Base-by-base conservation (phyloP, 2,797 vertebrate species). In the Eulemur albifrons region DNA sequence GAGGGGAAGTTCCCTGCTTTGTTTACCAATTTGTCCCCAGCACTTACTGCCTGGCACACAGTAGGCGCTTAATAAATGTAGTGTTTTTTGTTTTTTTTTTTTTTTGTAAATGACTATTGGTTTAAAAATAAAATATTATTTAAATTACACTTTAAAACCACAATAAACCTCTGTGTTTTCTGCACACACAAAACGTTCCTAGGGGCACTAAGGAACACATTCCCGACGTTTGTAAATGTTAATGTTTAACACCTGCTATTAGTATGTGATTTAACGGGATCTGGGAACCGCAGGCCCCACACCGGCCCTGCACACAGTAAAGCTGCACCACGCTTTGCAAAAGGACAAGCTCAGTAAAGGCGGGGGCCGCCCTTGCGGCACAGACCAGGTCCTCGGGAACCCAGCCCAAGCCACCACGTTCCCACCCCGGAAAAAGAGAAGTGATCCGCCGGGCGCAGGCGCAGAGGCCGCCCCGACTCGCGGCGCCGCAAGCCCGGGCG, bases 341-440 rank as follows among this genome's bases (percentile, higher is more conserved):
- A 12, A 2, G 12, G 2, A 10, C 63, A 32, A 59, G 40, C 11
- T 27, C n/a, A 8, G 25, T 0, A 69, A 11, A 2, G 30, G 14
- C 12, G 30, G 52, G n/a, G 15, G 2, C 13, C 4, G 17, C 20
- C 48, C 23, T 30, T 17, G 27, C 48, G 20, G 23, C 23, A 18
- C 5, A 12, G 1, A 38, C 5, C 10, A 0, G 23, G 9, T 6
- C 12, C 63, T 9, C 35, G 0, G 11, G 27, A 54, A 5, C 15
- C 13, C 25, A 2, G 43, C 43, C 43, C 43, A 18, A 4, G 2
- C 10, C 15, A 18, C 12, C 30, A 4, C 0, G 1, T 2, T 7
- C 12, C 12, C 0, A 1, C 32, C 2, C 0, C 8, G 27, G 25
- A 38, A 23, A 7, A 0, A 13, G 27, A 3, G 0, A 13, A 8